These are phyloP conservation scores for Platysternon megacephalum DNA, from an alignment of 2,113 vertebrate genomes.

Conservation along the genomic window DNA sequence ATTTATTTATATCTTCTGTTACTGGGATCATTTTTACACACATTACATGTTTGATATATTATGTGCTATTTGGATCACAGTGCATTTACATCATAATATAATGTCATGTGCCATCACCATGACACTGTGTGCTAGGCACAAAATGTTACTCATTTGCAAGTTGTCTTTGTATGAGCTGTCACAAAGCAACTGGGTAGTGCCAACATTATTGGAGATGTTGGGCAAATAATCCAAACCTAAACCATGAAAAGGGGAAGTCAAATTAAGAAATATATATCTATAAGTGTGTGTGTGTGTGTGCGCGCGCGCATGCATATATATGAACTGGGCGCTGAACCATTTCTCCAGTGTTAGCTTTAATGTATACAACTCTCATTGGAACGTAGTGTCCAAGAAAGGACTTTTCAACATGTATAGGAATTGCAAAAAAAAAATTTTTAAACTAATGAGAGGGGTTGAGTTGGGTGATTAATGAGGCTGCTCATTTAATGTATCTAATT, in stretches of 20 bases:
- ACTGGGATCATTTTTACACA: constrained; percentile 69
- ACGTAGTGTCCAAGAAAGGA: not conserved
- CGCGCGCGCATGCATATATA: not conserved
- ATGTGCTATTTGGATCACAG: constrained; percentile 66
- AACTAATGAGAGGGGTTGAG: not conserved
- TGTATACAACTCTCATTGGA: not conserved
- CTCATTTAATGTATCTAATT: not conserved
- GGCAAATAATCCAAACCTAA: constrained; percentile 7
- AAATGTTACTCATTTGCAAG: not conserved
- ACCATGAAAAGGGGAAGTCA: not conserved
- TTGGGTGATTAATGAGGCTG: not conserved
- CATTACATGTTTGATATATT: constrained; percentile 65
- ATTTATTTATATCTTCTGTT: constrained; percentile 69
- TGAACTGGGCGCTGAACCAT: not conserved
- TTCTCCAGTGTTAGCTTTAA: not conserved
- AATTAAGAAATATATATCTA: not conserved
- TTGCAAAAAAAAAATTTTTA: not conserved
- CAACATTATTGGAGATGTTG: rapidly evolving
- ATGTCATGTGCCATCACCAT: constrained; percentile 20
- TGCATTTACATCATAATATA: constrained; percentile 67
- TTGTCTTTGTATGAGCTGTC: not conserved
- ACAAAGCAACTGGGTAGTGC: not conserved
- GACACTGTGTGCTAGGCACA: constrained; percentile 42
- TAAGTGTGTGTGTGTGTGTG: not conserved
- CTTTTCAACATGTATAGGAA: not conserved